Conservation (phyloP, 2,797 vertebrate genomes). For the Gastrophryne carolinensis region DNA sequence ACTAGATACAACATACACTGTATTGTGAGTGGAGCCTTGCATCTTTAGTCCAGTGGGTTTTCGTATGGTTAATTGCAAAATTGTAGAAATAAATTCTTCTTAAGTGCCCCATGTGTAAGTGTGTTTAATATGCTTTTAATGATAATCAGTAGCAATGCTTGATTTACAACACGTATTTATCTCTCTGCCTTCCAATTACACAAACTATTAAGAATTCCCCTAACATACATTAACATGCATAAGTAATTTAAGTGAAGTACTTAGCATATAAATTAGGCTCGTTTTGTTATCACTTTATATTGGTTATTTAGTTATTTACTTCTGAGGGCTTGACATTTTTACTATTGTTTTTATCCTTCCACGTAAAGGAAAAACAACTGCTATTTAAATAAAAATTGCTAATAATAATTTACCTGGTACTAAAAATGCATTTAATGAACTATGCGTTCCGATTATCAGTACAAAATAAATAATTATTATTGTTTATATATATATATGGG, state of each 20-base stretch:
- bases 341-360: conserved; percentile 61
- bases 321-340: conserved; percentile 57
- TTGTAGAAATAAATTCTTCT: conserved; percentile 72
- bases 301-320: conserved; percentile 60
- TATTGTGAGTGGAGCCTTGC: conserved; percentile 70
- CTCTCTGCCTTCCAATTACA: conserved; percentile 53
- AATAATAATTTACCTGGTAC: too few relatives aligned
- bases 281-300: conserved; percentile 58
- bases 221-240: conserved; percentile 58
- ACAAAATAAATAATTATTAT: too few relatives aligned
- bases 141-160: conserved; percentile 61
- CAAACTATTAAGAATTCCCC: conserved; percentile 63
- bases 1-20: conserved; percentile 65
- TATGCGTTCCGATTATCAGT: too few relatives aligned
- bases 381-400: too few relatives aligned
- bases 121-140: conserved; percentile 62
- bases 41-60: conserved; percentile 55
- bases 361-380: too few relatives aligned
- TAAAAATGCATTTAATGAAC: too few relatives aligned
- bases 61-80: conserved; percentile 57
- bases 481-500: too few relatives aligned
- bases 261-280: conserved; percentile 62
- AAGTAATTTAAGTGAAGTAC: conserved; percentile 59
- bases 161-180: conserved; percentile 57
- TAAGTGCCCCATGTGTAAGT: conserved; percentile 76